Conservation (phyloP, 1,140 invertebrate genomes). For the Sogatella furcifera region DNA sequence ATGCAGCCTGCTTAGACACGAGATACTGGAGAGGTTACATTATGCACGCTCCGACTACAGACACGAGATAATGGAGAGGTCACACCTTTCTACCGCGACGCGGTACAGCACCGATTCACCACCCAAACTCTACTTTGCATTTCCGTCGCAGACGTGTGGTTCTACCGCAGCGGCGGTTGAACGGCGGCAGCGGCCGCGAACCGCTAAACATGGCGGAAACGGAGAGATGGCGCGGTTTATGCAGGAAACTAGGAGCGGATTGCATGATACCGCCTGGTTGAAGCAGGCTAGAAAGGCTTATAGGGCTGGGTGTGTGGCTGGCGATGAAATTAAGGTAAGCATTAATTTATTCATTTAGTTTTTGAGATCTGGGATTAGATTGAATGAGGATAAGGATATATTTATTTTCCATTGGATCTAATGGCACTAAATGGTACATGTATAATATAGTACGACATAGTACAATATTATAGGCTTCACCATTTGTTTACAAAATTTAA, state of each 20-base stretch:
- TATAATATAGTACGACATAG: too few relatives aligned
- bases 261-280: slow-evolving; percentile 16
- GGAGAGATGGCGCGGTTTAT: slow-evolving; percentile 12
- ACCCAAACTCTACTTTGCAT: background rate
- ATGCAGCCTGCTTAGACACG: slow-evolving; percentile 11
- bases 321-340: slow-evolving; percentile 14
- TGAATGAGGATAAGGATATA: too few relatives aligned
- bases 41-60: background rate
- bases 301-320: background rate
- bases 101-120: too few relatives aligned
- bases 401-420: too few relatives aligned
- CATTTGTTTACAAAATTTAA: too few relatives aligned
- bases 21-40: slow-evolving; percentile 9
- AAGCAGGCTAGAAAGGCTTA: slow-evolving; percentile 12
- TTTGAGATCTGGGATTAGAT: background rate
- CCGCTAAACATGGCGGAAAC: background rate
- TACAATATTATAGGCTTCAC: too few relatives aligned
- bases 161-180: background rate
- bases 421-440: too few relatives aligned
- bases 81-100: too few relatives aligned
- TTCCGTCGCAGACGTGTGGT: background rate
- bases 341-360: background rate
- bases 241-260: slow-evolving; percentile 11
- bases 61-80: background rate
- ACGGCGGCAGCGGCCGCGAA: background rate